Evolutionary conservation across 2,113 vertebrate species (phyloP).

Genomic region (Oreochromis tanganicae): DNA sequence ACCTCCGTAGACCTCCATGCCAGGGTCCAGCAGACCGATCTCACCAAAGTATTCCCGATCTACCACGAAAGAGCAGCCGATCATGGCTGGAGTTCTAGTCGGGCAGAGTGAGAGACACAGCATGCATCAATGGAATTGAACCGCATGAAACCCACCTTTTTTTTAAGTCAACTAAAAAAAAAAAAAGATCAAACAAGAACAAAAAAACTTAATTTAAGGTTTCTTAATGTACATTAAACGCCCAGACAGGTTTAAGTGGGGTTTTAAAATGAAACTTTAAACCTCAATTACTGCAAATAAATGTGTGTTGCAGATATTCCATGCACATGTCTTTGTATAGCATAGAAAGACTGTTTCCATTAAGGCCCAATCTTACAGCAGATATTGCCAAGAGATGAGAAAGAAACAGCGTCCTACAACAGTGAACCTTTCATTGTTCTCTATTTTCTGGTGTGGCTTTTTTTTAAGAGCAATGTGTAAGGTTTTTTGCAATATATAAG

Average conservation of each 20-base stretch:
- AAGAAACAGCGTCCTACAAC: not conserved
- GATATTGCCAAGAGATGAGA: not conserved
- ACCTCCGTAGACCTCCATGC: slow-evolving; percentile 97
- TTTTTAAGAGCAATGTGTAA: not conserved
- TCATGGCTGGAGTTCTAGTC: slow-evolving; percentile 94
- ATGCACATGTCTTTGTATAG: not conserved
- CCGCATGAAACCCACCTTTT: accelerated
- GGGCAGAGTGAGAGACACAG: not conserved
- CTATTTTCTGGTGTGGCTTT: not conserved
- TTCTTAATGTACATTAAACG: not conserved
- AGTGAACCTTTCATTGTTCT: not conserved
- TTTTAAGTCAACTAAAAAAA: not conserved
- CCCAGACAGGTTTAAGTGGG: accelerated
- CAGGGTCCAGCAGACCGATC: slow-evolving; percentile 92
- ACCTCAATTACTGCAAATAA: not conserved
- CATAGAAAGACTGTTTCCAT: not conserved
- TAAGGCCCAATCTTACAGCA: not conserved
- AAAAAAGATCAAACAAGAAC: not conserved
- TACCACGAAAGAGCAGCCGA: slow-evolving; percentile 96
- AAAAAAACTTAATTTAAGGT: not conserved
- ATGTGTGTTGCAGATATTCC: not conserved
- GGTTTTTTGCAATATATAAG: not conserved
- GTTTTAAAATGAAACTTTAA: not conserved
- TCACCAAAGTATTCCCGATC: slow-evolving; percentile 94
- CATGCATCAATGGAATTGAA: not conserved